Base-by-base conservation (phyloP, 2,113 vertebrate species). In the Mustelus asterias region DNA sequence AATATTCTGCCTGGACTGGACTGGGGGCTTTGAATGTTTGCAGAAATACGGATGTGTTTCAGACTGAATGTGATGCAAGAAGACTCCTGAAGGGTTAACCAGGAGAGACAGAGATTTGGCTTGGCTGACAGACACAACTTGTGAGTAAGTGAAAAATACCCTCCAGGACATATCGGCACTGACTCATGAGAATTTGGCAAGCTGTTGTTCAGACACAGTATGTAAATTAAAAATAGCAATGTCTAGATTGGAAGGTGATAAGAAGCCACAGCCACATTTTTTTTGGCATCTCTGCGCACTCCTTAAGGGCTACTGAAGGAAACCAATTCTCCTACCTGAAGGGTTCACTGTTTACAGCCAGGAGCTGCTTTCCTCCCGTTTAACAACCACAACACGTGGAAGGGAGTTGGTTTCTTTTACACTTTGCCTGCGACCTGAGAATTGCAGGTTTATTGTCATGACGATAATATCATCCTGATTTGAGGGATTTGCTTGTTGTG, bases 161-260 rank as follows among this genome's bases (percentile, higher is more conserved):
- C 69, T 72, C n/a, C 29, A 72, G 94, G 67, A 72, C 41, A 72
- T 67, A 94, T 14, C 67, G 13, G 41, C 4, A 13, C 22, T 95
- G 94, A 72, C 22, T 76, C 69, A 72, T 16, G 69, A 54, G 69
- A 54, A 95, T 95, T 48, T 54, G 94, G 67, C 94, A 72, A 54
- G 37, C 94, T 54, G 26, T 16, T 95, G 69, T 95, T 70, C 69
- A 95, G 94, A 95, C 94, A 95, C 94, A 95, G 41, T 95, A 95
- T 95, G 67, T 44, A 95, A 95, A 95, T 95, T 70, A 95, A 54
- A 95, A 94, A 94, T 94, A 94, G 93, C 67, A 41, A 54, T 72
- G 94, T 95, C 94, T 95, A 95, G 94, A 95, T 95, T 95, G 69
- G 67, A 48, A 48, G 67, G 24, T 95, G 94, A 95, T 95, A 95